These are phyloP conservation scores for Nothura maculosa DNA, from an alignment of 2,797 vertebrate species.

Conservation along the genomic window DNA sequence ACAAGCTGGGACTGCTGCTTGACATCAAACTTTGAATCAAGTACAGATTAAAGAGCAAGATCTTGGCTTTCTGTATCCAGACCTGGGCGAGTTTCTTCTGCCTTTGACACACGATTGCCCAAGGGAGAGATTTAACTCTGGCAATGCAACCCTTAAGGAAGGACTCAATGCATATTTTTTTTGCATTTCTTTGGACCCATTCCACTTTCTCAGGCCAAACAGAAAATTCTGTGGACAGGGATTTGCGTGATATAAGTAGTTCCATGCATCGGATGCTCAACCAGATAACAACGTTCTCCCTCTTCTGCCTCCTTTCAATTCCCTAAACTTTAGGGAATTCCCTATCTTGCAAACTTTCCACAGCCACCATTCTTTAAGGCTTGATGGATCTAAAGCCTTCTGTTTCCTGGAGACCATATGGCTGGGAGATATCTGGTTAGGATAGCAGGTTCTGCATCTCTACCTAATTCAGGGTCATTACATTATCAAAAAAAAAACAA, in stretches of 20 bases:
- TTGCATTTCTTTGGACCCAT: background rate
- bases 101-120: background rate
- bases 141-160: background rate
- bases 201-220: background rate
- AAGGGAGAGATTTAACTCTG: background rate
- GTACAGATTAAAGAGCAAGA: background rate
- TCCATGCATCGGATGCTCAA: background rate
- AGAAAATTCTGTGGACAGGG: fast-evolving
- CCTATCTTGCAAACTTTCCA: background rate
- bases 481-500: conserved; percentile 38
- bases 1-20: background rate
- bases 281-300: fast-evolving
- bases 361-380: background rate
- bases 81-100: background rate
- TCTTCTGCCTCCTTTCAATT: background rate
- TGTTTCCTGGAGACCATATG: conserved; percentile 24
- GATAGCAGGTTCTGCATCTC: conserved; percentile 18
- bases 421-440: background rate
- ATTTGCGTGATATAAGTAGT: background rate
- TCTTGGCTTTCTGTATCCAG: background rate
- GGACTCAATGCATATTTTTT: background rate
- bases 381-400: conserved; percentile 1
- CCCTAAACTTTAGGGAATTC: background rate
- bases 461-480: conserved; percentile 27
- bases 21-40: background rate